Evolutionary conservation across 35 echinoderm and acorn worm genomes (phyloP).

Genomic region (Ptychodera flava): DNA sequence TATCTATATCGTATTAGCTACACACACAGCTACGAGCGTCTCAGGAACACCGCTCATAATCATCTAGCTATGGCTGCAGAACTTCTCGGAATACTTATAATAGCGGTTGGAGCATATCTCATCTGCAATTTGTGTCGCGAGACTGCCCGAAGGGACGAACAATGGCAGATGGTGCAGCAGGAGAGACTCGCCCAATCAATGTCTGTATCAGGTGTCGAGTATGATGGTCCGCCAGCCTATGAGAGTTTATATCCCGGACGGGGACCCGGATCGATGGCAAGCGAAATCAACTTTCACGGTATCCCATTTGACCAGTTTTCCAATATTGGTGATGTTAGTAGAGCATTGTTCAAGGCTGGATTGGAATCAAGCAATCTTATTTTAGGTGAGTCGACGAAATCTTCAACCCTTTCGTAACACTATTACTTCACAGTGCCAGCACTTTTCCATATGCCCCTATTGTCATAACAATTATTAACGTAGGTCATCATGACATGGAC

Average conservation of each 20-base stretch:
- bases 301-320: constrained; percentile 52
- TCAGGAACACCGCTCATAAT: too few species aligned
- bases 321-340: constrained; percentile 72
- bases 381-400: constrained; percentile 58
- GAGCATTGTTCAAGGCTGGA: constrained; percentile 59
- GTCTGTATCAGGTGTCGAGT: background rate
- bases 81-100: background rate
- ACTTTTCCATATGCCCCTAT: too few species aligned
- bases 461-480: too few species aligned
- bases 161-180: background rate
- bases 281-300: background rate
- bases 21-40: too few species aligned
- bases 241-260: background rate
- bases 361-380: constrained; percentile 89
- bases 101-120: background rate
- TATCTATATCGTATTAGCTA: too few species aligned
- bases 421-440: too few species aligned
- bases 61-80: background rate
- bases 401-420: background rate
- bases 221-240: background rate
- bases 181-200: background rate
- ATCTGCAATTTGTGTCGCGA: background rate
- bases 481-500: too few species aligned
- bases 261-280: background rate
- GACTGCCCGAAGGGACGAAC: background rate